Evolutionary conservation across 2,888 invertebrate species (phyloP), one percentile per base, ranked within the genome.

Genomic region (Sarcophaga caerulescens): DNA sequence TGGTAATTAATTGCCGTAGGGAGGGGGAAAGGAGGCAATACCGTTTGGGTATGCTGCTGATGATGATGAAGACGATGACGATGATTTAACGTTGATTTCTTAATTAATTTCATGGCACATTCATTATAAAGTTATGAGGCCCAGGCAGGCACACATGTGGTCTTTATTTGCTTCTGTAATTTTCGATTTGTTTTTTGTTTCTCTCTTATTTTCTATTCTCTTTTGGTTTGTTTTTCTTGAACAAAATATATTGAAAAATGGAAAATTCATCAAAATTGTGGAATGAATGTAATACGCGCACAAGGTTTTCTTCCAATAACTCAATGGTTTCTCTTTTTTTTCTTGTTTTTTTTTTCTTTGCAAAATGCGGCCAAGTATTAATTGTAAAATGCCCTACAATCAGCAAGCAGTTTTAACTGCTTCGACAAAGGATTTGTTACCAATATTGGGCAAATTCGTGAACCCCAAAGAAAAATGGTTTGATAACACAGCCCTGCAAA

Each of bases 51-150:
- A 35, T 8, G 35, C 35, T 35, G 35, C 1, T 52, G 52, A 1
- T 17, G 17, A 52, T 52, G 11, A 14, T 11, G 14, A 47, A 12
- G 52, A 52, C 12, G 4, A 52, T 52, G 74, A 78, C 76, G 79
- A 19, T 35, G 35, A 81, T 76, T 86, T 86, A 81, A 81, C 78
- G 86, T 78, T 74, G 78, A 86, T 86, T 84, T 83, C 84, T 86
- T 86, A 86, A 86, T 86, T 86, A 86, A 78, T 86, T 84, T 81
- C 17, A 10, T 70, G 81, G 73, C 68, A 81, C 86, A 86, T 74
- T 86, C 78, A 86, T 86, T 84, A 86, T 75, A 70, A 81, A 86
- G 74, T 81, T 86, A 78, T 84, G 78, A 77, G 74, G 85, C 81
- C 35, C 45, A 77, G 74, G 85, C 81, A 69, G 74, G 85, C 81